Base-by-base conservation (phyloP, 1,140 invertebrate species). In the Caerostris extrusa region DNA sequence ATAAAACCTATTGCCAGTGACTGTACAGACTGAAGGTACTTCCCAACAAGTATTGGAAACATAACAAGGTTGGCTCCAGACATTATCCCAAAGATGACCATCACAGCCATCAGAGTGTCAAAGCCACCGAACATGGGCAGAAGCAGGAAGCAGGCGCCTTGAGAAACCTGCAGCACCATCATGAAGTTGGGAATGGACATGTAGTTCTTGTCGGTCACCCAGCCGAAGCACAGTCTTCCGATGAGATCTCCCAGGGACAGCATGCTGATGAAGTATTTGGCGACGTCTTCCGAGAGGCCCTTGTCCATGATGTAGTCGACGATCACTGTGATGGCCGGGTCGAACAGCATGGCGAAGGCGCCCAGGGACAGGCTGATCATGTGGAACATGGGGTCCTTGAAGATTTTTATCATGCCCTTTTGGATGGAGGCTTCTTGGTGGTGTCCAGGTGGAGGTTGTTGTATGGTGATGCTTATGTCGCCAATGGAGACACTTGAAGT, bases 221-320 rank as follows among this genome's bases (percentile, higher is more conserved):
- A 91, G 7, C 91, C 91, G n/a, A 93, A 89, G 6, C 93, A 56
- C 5, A 90, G 57, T 10, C 93, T 61, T 6, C 93, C 93, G 3
- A 94, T 17, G 3, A 94, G 34, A 55, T 94, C 93, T 6, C 71
- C 87, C 0, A 94, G 8, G 3, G 93, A 81, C 60, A 90, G 50
- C 77, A 90, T 94, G 17, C 71, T 94, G 10, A 94, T 94, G 87
- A 94, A 90, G 60, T 90, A 94, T n/a, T 83, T 94, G 7, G 60
- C 93, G 53, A 85, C 6, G 3, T 94, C 77, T 53, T 90, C 93
- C 3, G 60, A 57, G 5, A 94, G 71, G 1, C 93, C 93, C n/a
- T 94, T 94, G 77, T 94, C 93, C 60, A 19, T 94, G 3, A 94
- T 12, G 56, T 94, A 94, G 50, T 94, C 94, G 5, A 94, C 85